phyloP scores from a whole-genome alignment of 2,888 invertebrate species.

The Lampropteryx suffumata region DNA sequence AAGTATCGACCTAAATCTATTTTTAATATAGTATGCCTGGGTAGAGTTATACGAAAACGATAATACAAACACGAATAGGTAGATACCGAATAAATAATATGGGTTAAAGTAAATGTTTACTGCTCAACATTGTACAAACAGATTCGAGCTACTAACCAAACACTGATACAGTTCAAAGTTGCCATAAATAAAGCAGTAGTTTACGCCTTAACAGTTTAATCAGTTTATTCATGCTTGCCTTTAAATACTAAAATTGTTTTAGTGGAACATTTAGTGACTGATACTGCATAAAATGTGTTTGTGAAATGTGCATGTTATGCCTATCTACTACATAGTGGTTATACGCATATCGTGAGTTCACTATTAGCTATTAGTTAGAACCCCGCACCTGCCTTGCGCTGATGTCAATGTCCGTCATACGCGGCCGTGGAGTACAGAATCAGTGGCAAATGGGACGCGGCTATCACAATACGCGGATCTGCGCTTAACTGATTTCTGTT shows the following conservation, averaged over 20 bases:
- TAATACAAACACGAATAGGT: too few species aligned
- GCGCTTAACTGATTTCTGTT: not conserved
- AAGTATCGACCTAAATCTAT: too few species aligned
- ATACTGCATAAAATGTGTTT: constrained; percentile 25
- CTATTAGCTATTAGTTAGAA: constrained; percentile 55
- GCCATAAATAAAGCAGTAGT: constrained; percentile 17
- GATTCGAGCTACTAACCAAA: constrained; percentile 14
- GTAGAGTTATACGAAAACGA: too few species aligned
- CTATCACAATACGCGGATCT: not conserved
- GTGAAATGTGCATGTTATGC: constrained; percentile 32
- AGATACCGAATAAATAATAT: constrained; percentile 2
- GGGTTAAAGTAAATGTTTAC: constrained; percentile 16
- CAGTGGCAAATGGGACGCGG: constrained; percentile 9
- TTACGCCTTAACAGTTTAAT: constrained; percentile 16
- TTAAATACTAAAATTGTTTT: constrained; percentile 15
- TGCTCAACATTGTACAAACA: constrained; percentile 11
- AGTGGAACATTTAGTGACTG: constrained; percentile 16
- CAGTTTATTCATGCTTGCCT: constrained; percentile 21
- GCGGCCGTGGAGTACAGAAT: constrained; percentile 30
- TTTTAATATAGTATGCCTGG: too few species aligned
- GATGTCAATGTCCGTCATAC: constrained; percentile 80
- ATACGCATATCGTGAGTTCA: constrained; percentile 38
- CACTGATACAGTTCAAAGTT: constrained; percentile 9
- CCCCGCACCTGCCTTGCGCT: constrained; percentile 66
- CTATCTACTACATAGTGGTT: constrained; percentile 8